A percentile compares a stretch with the other conserved stretches of the same genome.
phyloP scores from a whole-genome alignment of 30 jellyfish, hydroid and myxozoan species.

The Hydra vulgaris region DNA sequence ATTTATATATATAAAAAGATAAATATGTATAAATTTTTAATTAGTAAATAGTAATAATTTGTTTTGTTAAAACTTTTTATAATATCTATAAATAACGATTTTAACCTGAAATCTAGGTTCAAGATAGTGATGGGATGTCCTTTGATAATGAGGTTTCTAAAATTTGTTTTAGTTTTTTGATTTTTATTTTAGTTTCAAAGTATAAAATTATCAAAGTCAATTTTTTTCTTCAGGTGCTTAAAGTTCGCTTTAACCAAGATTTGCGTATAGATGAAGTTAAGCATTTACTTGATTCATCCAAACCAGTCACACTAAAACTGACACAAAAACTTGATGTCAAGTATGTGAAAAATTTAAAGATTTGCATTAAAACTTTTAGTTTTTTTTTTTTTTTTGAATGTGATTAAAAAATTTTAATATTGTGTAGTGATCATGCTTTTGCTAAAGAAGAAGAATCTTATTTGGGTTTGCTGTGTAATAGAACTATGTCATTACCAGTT shows the following conservation, averaged over 20 bases:
- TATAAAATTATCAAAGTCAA: background rate
- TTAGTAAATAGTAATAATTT: too few relatives aligned
- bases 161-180: background rate
- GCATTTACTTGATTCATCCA: slow-evolving; percentile 61
- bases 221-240: slow-evolving; percentile 31
- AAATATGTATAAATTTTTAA: too few relatives aligned
- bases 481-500: slow-evolving; percentile 87
- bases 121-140: slow-evolving; percentile 26
- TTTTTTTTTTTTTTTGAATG: background rate
- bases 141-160: slow-evolving; percentile 21
- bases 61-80: background rate
- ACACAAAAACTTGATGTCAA: slow-evolving; percentile 79
- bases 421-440: slow-evolving; percentile 81
- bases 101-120: background rate
- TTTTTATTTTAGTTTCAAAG: background rate
- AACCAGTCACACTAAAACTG: slow-evolving; percentile 50
- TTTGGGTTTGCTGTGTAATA: slow-evolving; percentile 47
- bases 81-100: background rate
- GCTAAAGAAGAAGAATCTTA: slow-evolving; percentile 83
- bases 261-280: slow-evolving; percentile 81
- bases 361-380: background rate
- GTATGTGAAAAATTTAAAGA: too few relatives aligned
- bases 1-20: too few relatives aligned
- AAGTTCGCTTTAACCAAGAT: slow-evolving; percentile 68
- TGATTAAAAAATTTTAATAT: background rate